Evolutionary conservation across 92 coral and sea anemone genomes (phyloP).

Genomic region (Plumapathes pennacea): DNA sequence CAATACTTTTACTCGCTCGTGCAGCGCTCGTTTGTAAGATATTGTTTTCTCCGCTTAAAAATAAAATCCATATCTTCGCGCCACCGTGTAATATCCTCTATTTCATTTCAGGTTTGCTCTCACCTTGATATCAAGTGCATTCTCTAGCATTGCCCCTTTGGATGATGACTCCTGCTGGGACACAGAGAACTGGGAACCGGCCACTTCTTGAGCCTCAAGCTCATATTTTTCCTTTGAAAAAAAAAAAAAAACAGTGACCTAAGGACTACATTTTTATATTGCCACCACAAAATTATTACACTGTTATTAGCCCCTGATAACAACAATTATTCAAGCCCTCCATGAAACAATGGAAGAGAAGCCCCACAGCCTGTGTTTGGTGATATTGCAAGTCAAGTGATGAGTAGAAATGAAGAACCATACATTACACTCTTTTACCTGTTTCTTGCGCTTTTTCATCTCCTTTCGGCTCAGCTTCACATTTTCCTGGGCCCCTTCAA

Average conservation of each 20-base stretch:
- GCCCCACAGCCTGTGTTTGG: too few species aligned
- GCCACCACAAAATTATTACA: too few species aligned
- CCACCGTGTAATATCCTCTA: neutral
- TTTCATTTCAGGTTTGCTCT: neutral
- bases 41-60: too few species aligned
- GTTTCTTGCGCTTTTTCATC: slow-evolving; percentile 76
- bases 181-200: slow-evolving; percentile 94
- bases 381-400: neutral
- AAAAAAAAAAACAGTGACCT: neutral
- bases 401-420: too few species aligned
- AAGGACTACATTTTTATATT: neutral
- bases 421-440: too few species aligned
- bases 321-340: too few species aligned
- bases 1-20: too few species aligned
- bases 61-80: neutral
- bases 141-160: slow-evolving; percentile 70
- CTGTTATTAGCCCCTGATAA: too few species aligned
- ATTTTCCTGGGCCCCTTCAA: slow-evolving; percentile 47
- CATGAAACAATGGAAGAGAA: too few species aligned
- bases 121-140: slow-evolving; percentile 96
- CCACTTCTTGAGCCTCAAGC: slow-evolving; percentile 79
- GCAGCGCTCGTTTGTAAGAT: too few species aligned
- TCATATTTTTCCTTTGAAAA: slow-evolving; percentile 76
- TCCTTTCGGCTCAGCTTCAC: slow-evolving; percentile 89
- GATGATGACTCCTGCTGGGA: slow-evolving; percentile 94